These are phyloP conservation scores for Zaprionus bogoriensis DNA, from an alignment of 2,888 invertebrate genomes.

Conservation along the genomic window DNA sequence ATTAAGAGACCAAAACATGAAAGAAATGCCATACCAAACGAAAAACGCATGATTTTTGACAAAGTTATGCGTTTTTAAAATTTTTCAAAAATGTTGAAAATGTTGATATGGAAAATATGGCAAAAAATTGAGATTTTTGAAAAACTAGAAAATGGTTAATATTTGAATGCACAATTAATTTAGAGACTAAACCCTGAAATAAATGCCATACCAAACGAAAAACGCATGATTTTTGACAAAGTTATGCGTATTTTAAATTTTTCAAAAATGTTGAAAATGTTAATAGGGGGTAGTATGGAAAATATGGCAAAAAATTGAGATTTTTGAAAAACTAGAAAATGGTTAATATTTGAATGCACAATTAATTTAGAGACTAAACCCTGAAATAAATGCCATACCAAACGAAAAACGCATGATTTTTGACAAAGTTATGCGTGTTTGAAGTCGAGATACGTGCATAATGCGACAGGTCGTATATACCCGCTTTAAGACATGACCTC, in stretches of 20 bases:
- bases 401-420: neutral
- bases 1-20: neutral
- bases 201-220: too few relatives aligned
- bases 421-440: neutral
- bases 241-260: neutral
- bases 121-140: too few relatives aligned
- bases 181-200: too few relatives aligned
- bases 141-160: too few relatives aligned
- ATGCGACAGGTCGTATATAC: neutral
- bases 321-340: too few relatives aligned
- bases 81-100: too few relatives aligned
- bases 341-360: neutral
- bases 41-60: neutral
- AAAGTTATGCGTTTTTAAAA: neutral
- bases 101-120: too few relatives aligned
- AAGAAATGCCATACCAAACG: neutral
- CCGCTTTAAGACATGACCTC: slow-evolving; percentile 28
- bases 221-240: too few relatives aligned
- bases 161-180: too few relatives aligned
- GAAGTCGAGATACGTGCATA: neutral
- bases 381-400: neutral
- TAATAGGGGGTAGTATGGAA: too few relatives aligned
- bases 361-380: neutral
- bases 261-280: neutral
- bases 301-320: neutral